phyloP scores from a whole-genome alignment of 2,113 vertebrate genomes.

The Microtus montanus region DNA sequence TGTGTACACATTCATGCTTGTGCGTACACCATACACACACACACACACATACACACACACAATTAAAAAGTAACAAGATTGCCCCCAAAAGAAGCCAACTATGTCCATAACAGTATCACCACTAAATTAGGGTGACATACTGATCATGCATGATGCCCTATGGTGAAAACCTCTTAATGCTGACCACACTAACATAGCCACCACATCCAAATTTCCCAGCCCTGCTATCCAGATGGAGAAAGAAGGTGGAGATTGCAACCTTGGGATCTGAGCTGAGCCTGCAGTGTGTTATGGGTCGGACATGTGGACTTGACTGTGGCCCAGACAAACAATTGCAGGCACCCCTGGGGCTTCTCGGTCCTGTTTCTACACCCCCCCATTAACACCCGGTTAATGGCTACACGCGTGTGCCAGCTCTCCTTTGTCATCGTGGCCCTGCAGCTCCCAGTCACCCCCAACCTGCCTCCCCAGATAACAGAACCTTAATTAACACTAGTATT shows the following conservation, averaged over 20 bases:
- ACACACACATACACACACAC: too few relatives aligned
- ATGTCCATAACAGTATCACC: neutral
- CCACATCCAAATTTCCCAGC: neutral
- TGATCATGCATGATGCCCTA: neutral
- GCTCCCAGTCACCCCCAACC: conserved; percentile 35
- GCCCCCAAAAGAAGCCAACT: neutral
- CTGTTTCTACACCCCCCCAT: neutral
- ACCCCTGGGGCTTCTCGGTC: neutral
- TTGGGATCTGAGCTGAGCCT: conserved; percentile 10
- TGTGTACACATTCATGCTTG: neutral
- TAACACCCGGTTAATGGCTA: conserved; percentile 64
- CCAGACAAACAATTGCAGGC: neutral
- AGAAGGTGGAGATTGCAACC: neutral
- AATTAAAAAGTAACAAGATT: neutral
- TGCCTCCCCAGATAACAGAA: conserved; percentile 21
- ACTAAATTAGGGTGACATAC: too few relatives aligned
- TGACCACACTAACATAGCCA: neutral
- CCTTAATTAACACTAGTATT: conserved; percentile 64
- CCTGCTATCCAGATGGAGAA: neutral
- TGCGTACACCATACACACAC: accelerated
- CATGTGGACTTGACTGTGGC: neutral
- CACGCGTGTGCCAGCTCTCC: neutral
- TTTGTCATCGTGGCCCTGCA: conserved; percentile 16
- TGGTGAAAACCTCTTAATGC: neutral
- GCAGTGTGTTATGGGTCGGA: neutral